Evolutionary conservation across 2,888 invertebrate species (phyloP).

Genomic region (Caenorhabditis parvicauda): DNA sequence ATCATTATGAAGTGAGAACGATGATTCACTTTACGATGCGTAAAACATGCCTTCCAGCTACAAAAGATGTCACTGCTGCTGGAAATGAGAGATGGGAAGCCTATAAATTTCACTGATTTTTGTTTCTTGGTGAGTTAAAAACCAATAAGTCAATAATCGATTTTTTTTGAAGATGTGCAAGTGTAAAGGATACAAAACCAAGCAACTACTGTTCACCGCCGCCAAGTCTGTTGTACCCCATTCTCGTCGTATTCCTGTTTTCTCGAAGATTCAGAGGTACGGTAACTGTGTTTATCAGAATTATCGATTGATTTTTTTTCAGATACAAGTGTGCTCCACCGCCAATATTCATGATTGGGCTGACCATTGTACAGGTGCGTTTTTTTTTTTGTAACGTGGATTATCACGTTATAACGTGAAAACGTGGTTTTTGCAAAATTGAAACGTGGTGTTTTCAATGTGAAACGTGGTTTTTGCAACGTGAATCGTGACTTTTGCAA

Average conservation of each 20-base stretch:
- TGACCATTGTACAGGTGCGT: slow-evolving; percentile 85
- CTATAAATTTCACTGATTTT: slow-evolving; percentile 65
- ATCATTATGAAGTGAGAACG: slow-evolving; percentile 29
- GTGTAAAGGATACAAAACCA: slow-evolving; percentile 46
- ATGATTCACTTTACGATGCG: background rate
- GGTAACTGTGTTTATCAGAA: background rate
- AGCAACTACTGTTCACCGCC: slow-evolving; percentile 51
- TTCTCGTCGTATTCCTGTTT: slow-evolving; percentile 41
- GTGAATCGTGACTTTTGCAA: background rate
- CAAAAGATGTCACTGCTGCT: slow-evolving; percentile 25
- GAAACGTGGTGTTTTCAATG: background rate
- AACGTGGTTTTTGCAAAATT: background rate
- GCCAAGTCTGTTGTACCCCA: slow-evolving; percentile 53
- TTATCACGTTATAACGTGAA: background rate
- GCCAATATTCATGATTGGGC: slow-evolving; percentile 85
- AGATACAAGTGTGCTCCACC: slow-evolving; percentile 82
- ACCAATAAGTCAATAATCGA: background rate
- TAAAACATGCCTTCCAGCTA: slow-evolving; percentile 4
- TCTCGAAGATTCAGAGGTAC: slow-evolving; percentile 63
- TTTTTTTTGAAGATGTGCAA: slow-evolving; percentile 49
- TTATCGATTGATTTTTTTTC: background rate
- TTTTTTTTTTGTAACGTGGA: background rate
- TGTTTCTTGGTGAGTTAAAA: slow-evolving; percentile 57
- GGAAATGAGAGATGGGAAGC: slow-evolving; percentile 36
- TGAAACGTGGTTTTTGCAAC: background rate